These are phyloP conservation scores for Vollenhovia emeryi DNA, from an alignment of 1,140 invertebrate species.

Conservation along the genomic window DNA sequence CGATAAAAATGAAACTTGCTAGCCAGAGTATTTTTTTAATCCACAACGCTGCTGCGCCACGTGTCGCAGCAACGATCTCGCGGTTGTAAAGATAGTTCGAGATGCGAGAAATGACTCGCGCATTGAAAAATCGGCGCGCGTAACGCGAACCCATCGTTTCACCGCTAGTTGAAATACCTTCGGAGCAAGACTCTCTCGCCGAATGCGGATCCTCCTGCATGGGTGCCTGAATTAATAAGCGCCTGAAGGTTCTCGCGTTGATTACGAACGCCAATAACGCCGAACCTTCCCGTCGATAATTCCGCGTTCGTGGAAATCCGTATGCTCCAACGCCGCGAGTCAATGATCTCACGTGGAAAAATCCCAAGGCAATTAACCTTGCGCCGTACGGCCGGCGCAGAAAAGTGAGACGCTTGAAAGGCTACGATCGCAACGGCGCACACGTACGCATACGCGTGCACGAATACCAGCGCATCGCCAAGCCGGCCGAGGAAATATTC, in stretches of 20 bases:
- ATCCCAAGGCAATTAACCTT: slow-evolving; percentile 50
- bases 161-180: not conserved
- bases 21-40: slow-evolving; percentile 45
- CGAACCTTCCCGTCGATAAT: slow-evolving; percentile 35
- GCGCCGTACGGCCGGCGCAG: slow-evolving; percentile 12
- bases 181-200: not conserved
- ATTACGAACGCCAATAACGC: slow-evolving; percentile 33
- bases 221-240: slow-evolving; percentile 23
- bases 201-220: not conserved
- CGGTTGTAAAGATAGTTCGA: not conserved
- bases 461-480: not conserved
- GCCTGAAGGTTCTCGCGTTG: not conserved
- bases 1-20: slow-evolving; percentile 34
- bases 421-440: not conserved
- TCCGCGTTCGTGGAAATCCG: slow-evolving; percentile 43
- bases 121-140: not conserved
- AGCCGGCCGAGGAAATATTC: not conserved
- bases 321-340: slow-evolving; percentile 15
- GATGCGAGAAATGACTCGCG: not conserved
- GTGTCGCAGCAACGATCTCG: not conserved
- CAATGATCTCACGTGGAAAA: slow-evolving; percentile 46
- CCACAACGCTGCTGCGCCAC: not conserved
- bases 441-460: not conserved
- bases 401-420: slow-evolving; percentile 46
- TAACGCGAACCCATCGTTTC: not conserved